phyloP scores from a whole-genome alignment of 35 echinoderm and acorn worm genomes.

The Chiridota heheva region DNA sequence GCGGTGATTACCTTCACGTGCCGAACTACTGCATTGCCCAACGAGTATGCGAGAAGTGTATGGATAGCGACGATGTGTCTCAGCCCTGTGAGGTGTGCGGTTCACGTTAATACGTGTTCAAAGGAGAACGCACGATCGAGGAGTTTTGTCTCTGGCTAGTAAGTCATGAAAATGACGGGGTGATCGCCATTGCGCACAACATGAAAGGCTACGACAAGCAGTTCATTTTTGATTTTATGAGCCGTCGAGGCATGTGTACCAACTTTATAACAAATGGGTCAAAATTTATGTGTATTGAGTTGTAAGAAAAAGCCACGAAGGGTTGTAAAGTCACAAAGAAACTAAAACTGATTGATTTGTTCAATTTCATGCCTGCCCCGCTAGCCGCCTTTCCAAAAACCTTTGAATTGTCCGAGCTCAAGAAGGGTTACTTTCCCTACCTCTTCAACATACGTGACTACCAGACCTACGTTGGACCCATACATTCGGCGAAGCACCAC shows the following conservation, averaged over 20 bases:
- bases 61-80: too few species aligned
- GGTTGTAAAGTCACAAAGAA: too few species aligned
- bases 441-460: constrained; percentile 46
- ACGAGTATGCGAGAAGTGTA: too few species aligned
- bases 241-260: background rate
- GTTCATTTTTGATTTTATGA: constrained; percentile 50
- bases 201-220: constrained; percentile 37
- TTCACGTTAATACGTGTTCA: too few species aligned
- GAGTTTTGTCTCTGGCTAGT: too few species aligned
- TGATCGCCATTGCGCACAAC: constrained; percentile 46
- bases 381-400: constrained; percentile 58
- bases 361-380: constrained; percentile 27
- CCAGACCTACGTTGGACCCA: constrained; percentile 60
- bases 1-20: too few species aligned
- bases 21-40: too few species aligned
- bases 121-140: too few species aligned
- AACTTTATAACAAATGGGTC: constrained; percentile 48
- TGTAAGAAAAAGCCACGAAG: too few species aligned
- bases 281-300: constrained; percentile 17
- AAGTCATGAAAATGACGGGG: background rate
- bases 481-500: constrained; percentile 23
- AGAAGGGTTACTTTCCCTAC: constrained; percentile 73
- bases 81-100: too few species aligned
- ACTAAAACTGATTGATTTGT: constrained; percentile 40
- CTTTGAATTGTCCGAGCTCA: constrained; percentile 47